Evolutionary conservation across 2,797 vertebrate species (phyloP).

Genomic region (Onychomys arenicola): DNA sequence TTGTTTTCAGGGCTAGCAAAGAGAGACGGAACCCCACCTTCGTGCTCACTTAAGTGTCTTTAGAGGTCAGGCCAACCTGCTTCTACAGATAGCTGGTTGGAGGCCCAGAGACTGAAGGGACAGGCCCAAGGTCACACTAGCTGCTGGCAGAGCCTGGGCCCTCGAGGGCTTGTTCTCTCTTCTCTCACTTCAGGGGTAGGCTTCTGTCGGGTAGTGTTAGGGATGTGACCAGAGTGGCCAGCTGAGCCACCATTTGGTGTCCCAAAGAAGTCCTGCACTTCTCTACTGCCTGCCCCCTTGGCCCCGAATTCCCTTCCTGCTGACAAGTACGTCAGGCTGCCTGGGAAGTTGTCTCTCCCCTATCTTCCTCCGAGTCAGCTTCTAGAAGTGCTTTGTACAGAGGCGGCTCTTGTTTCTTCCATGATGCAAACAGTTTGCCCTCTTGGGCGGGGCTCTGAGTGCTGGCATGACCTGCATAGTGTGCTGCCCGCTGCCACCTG

Average conservation of each 20-base stretch:
- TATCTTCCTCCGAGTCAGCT: slow-evolving; percentile 86
- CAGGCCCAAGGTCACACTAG: slow-evolving; percentile 33
- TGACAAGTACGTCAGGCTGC: slow-evolving; percentile 78
- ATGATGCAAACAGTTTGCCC: slow-evolving; percentile 89
- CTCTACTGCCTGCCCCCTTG: slow-evolving; percentile 80
- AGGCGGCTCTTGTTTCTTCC: slow-evolving; percentile 84
- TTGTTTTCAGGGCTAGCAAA: background rate
- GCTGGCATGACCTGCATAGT: slow-evolving; percentile 2
- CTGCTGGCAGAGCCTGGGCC: slow-evolving; percentile 17
- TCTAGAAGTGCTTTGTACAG: slow-evolving; percentile 82
- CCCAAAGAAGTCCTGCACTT: slow-evolving; percentile 80
- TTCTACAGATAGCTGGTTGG: background rate
- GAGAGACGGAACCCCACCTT: background rate
- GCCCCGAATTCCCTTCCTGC: slow-evolving; percentile 87
- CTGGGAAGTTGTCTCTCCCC: slow-evolving; percentile 86
- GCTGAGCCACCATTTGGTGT: slow-evolving; percentile 57
- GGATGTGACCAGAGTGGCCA: background rate
- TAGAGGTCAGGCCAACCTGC: background rate
- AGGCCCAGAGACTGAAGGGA: background rate
- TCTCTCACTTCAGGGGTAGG: background rate
- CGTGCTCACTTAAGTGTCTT: background rate
- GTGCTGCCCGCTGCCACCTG: slow-evolving; percentile 66
- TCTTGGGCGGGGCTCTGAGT: slow-evolving; percentile 85
- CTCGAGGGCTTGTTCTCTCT: slow-evolving; percentile 66
- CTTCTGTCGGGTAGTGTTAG: background rate